Base-by-base conservation (phyloP, 2,797 vertebrate species). In the Petrocephalus sullivani region DNA sequence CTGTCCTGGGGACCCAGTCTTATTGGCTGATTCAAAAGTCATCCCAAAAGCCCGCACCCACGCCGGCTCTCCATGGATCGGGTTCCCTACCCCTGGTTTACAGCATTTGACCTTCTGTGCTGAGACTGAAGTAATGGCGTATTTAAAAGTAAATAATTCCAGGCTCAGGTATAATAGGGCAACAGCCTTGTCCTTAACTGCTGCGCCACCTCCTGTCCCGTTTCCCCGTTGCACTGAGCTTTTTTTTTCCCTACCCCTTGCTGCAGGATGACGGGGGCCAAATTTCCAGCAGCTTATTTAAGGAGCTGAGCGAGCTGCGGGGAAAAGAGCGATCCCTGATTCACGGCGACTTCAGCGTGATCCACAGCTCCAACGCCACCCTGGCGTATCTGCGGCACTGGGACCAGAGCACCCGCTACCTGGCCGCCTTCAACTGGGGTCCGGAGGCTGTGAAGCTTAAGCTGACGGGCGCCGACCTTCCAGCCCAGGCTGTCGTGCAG, bases 371-470 rank as follows among this genome's bases (percentile, higher is more conserved):
- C 0, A 87, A 91, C 0, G 88, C 81, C 0, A 86, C 95, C 0
- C 92, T 97, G 87, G 94, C 93, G 0, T 98, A 94, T 87, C 12
- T 95, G 88, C 95, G 97, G 0, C 57, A 87, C 6, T 98, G 97
- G 97, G 97, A 98, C 90, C 97, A 97, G 93, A 98, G 95, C 14
- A 75, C 90, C 0, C 96, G 96, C 0, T 97, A 93, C 91, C 14
- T 98, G 33, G 93, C 95, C 0, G 93, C 94, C 56, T 94, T 97
- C 89, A 97, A 97, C 93, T 96, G 95, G 89, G 91, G 90, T 0
- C 23, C 87, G 0, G 54, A 83, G 0, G 23, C 4, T 0, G 89
- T 1, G 0, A 21, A 53, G 51, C 88, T 95, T 4, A 16, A 89
- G 0, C 89, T 92, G 16, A 85, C 21, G 0, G 4, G 81, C 0